Percentiles rank a stretch among this genome's conserved stretches.
Evolutionary conservation across 2,113 vertebrate species (phyloP).

Genomic region (Tauraco erythrolophus): DNA sequence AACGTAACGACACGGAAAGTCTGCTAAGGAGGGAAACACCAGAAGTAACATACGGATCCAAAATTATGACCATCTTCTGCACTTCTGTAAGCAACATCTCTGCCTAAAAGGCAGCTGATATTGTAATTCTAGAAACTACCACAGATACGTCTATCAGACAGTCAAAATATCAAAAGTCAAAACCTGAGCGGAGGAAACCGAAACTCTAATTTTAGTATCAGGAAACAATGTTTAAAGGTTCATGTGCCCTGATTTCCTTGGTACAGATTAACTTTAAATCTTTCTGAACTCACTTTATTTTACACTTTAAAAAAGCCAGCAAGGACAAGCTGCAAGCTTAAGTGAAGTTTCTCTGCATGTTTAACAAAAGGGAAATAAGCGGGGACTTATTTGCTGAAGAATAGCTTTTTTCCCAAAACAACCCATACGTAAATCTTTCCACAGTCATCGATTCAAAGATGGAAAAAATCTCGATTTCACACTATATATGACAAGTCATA

Average conservation of each 20-base stretch:
- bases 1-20: fast-evolving
- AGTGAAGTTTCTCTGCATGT: neutral
- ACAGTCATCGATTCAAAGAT: neutral
- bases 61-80: neutral
- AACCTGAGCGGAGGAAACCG: neutral
- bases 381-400: neutral
- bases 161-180: neutral
- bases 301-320: neutral
- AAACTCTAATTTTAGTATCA: neutral
- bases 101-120: neutral
- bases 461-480: neutral
- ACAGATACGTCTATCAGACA: neutral
- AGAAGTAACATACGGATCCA: neutral
- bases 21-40: neutral
- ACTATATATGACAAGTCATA: neutral
- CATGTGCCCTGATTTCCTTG: neutral
- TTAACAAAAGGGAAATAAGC: neutral
- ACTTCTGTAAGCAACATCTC: neutral
- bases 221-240: neutral
- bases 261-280: neutral
- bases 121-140: neutral
- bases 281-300: neutral
- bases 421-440: neutral
- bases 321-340: neutral
- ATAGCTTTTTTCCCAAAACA: neutral